Evolutionary conservation across 92 coral and sea anemone species (phyloP).

Genomic region (Hydrozoanthus gracilis): DNA sequence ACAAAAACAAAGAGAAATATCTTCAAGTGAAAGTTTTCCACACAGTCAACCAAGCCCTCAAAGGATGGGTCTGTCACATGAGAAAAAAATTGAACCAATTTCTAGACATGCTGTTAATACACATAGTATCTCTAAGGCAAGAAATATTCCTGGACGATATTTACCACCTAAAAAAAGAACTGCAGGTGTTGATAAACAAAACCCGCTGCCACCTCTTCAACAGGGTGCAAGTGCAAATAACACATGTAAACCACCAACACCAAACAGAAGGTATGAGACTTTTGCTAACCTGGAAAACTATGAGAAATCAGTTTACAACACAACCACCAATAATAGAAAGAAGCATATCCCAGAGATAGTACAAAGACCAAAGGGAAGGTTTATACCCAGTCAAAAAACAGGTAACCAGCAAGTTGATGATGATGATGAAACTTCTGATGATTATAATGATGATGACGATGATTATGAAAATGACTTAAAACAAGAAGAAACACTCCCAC

Average conservation of each 20-base stretch:
- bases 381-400: slow-evolving; percentile 26
- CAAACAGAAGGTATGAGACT: slow-evolving; percentile 83
- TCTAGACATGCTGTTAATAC: background rate
- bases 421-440: background rate
- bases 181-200: slow-evolving; percentile 83
- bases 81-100: slow-evolving; percentile 31
- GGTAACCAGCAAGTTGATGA: slow-evolving; percentile 42
- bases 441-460: slow-evolving; percentile 39
- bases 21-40: slow-evolving; percentile 15
- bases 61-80: background rate
- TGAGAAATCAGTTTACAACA: slow-evolving; percentile 30
- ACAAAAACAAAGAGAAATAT: slow-evolving; percentile 50
- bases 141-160: slow-evolving; percentile 5
- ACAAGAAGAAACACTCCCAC: slow-evolving; percentile 63
- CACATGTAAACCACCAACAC: slow-evolving; percentile 70
- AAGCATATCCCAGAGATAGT: slow-evolving; percentile 14
- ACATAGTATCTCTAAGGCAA: slow-evolving; percentile 7
- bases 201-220: slow-evolving; percentile 82
- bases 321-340: slow-evolving; percentile 45
- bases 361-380: background rate
- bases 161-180: slow-evolving; percentile 65
- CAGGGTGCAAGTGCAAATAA: background rate
- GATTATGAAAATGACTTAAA: slow-evolving; percentile 55
- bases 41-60: slow-evolving; percentile 26
- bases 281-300: slow-evolving; percentile 55